Conservation (phyloP, 2,113 vertebrate species). For the Crotalus horridus region DNA sequence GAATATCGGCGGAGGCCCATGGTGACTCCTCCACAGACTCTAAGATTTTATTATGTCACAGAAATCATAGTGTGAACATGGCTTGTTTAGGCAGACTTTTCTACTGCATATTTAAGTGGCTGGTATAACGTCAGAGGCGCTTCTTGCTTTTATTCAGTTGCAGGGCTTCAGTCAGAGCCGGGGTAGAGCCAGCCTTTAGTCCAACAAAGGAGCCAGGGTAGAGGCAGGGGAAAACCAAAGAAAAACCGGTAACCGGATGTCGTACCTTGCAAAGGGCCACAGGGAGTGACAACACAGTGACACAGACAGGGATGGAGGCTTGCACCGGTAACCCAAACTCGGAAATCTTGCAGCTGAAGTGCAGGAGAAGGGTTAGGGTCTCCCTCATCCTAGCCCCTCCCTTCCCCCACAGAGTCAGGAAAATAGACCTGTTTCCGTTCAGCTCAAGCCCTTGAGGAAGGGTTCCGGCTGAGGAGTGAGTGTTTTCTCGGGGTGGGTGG, state of each 20-base stretch:
- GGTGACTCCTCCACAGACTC: not conserved
- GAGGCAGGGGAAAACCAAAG: not conserved
- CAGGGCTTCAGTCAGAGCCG: not conserved
- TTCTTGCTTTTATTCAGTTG: not conserved
- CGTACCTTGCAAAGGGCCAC: not conserved
- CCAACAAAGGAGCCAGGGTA: not conserved
- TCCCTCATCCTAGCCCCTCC: not conserved
- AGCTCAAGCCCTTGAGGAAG: not conserved
- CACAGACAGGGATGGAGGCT: too few relatives aligned
- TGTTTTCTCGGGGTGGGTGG: not conserved
- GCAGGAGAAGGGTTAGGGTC: not conserved
- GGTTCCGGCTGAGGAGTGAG: not conserved
- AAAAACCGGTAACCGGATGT: not conserved
- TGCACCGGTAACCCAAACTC: not conserved
- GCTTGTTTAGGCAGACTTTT: not conserved
- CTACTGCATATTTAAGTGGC: not conserved
- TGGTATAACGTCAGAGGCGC: not conserved
- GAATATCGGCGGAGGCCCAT: not conserved
- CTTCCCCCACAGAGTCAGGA: not conserved
- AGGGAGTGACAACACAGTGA: not conserved
- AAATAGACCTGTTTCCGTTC: not conserved
- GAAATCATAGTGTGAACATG: not conserved
- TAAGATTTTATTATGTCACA: not conserved
- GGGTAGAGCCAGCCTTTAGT: not conserved
- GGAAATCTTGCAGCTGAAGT: not conserved